phyloP scores from a whole-genome alignment of 2,888 invertebrate species.

The Oxystoma pomonae region DNA sequence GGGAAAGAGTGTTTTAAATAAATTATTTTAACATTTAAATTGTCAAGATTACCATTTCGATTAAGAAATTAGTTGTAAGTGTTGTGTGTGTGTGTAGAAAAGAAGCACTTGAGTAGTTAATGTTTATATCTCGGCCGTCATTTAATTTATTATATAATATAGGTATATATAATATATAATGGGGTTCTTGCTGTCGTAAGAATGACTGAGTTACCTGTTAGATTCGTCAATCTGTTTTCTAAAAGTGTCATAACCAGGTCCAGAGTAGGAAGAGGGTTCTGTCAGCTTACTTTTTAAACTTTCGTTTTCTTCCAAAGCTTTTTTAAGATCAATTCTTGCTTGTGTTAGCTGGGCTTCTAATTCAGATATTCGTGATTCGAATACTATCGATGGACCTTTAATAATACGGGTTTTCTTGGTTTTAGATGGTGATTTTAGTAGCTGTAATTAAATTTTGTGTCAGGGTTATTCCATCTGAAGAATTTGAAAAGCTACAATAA shows the following conservation, averaged over 20 bases:
- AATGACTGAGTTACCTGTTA: constrained; percentile 54
- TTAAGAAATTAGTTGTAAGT: too few species aligned
- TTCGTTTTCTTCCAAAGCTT: constrained; percentile 64
- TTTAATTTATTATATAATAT: too few species aligned
- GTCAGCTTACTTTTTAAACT: constrained; percentile 47
- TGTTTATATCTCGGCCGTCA: too few species aligned
- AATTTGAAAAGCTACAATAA: too few species aligned
- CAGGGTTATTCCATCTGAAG: too few species aligned
- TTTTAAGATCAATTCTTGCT: constrained; percentile 69
- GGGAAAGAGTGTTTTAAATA: too few species aligned
- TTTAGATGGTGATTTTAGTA: constrained; percentile 40
- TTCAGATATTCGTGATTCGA: constrained; percentile 80
- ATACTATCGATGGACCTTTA: constrained; percentile 76
- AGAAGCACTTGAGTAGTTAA: too few species aligned
- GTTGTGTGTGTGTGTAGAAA: too few species aligned
- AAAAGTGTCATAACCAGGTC: constrained; percentile 58
- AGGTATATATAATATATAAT: too few species aligned
- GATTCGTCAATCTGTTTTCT: constrained; percentile 67
- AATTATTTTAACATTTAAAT: too few species aligned
- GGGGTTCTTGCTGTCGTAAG: not conserved
- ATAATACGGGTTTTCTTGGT: constrained; percentile 41
- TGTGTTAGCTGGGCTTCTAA: constrained; percentile 80
- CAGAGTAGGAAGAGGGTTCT: constrained; percentile 48
- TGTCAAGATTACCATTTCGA: too few species aligned
- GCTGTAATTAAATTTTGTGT: too few species aligned